Base-by-base conservation (phyloP, 2,888 invertebrate species). In the Tolmerus cingulatus region DNA sequence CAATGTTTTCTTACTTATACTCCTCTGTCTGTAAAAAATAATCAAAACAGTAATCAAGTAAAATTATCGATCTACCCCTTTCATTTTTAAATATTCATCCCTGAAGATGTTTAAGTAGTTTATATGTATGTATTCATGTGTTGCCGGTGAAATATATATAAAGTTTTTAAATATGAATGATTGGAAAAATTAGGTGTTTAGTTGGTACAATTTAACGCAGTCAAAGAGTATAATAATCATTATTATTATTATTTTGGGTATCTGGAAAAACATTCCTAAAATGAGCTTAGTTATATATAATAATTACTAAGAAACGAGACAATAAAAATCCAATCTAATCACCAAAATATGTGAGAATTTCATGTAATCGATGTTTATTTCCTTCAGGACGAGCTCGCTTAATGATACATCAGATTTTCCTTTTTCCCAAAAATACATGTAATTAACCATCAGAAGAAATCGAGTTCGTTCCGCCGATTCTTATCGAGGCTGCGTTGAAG, bases 321-420 rank as follows among this genome's bases (percentile, higher is more conserved):
- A 66, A 23, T 4, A 12, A 4, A 16, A n/a, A 57, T 57, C 9
- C 23, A 66, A 66, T 66, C 8, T 27, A 66, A 27, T 66, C 9
- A 66, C 12, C 9, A 23, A 66, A 66, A 66, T 27, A 12, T 66
- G 12, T 19, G 5, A 16, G 55, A 55, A 8, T 19, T 46, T 46
- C 43, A 46, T 2, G n/a, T 19, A 55, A n/a, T 66, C 23, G 27
- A 5, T n/a, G 51, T n/a, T 51, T n/a, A 66, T 23, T 66, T 27
- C 12, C 9, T 23, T 23, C 3, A 12, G 12, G 66, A 66, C 12
- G 27, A 19, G 27, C 16, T 37, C 40, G 4, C 40, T 1, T 76
- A 76, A 76, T 40, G 76, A 76, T 76, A 76, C 76, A 76, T 76
- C 76, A 76, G 14, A 16, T 76, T 76, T 30, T 76, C 76, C 76